Conservation (phyloP, 2,888 invertebrate species). For the Isotomurus palustris region DNA sequence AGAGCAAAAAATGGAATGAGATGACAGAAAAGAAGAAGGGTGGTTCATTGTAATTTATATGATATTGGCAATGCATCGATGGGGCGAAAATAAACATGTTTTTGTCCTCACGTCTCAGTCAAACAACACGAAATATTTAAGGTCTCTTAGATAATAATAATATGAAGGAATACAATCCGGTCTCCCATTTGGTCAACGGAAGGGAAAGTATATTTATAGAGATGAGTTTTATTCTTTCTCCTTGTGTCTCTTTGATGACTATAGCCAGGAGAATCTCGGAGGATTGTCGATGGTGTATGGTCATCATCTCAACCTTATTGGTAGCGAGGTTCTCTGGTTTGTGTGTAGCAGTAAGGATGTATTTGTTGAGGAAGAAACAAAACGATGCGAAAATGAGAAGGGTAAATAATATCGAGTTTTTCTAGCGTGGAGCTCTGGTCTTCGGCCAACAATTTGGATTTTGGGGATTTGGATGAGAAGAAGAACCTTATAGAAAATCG, state of each 20-base stretch:
- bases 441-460: constrained; percentile 41
- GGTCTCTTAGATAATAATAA: too few relatives aligned
- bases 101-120: too few relatives aligned
- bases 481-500: constrained; percentile 32
- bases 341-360: neutral
- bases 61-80: constrained; percentile 7
- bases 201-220: too few relatives aligned
- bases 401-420: constrained; percentile 30
- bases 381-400: constrained; percentile 30
- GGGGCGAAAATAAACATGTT: constrained; percentile 8
- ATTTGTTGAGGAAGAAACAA: neutral
- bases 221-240: too few relatives aligned
- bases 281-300: too few relatives aligned
- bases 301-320: too few relatives aligned
- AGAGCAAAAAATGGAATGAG: too few relatives aligned
- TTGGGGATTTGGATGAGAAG: constrained; percentile 25
- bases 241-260: too few relatives aligned
- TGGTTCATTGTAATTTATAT: constrained; percentile 4
- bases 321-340: neutral
- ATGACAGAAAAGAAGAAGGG: neutral
- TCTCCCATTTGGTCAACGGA: too few relatives aligned
- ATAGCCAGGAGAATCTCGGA: too few relatives aligned
- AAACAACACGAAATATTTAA: too few relatives aligned
- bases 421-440: constrained; percentile 21
- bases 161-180: too few relatives aligned